Conservation (phyloP, 2,113 vertebrate genomes). For the Muntiacus reevesi region DNA sequence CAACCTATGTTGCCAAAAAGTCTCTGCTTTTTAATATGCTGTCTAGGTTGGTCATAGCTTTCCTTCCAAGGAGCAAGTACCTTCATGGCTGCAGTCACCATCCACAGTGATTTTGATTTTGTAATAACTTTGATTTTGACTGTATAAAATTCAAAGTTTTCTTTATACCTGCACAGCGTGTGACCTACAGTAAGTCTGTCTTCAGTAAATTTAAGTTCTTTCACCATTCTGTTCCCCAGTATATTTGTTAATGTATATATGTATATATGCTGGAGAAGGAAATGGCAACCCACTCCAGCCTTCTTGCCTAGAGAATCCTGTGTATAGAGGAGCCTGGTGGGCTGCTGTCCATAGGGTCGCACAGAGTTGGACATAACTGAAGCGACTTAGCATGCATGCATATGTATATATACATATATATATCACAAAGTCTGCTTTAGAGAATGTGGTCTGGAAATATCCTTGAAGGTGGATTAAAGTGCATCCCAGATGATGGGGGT, state of each 20-base stretch:
- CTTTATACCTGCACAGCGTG: background rate
- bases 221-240: background rate
- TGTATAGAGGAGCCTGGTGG: background rate
- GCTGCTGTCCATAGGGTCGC: background rate
- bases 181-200: background rate
- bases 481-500: background rate
- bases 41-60: background rate
- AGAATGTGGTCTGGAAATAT: background rate
- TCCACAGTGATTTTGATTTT: background rate
- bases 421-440: background rate
- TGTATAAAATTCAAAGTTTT: background rate
- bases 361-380: accelerated
- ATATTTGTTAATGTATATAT: background rate
- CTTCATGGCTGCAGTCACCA: background rate
- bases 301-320: background rate
- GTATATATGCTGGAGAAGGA: background rate
- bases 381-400: background rate
- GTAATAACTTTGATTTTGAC: background rate
- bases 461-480: background rate
- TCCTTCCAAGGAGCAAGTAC: background rate
- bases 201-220: background rate
- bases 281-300: background rate
- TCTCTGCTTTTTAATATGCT: background rate
- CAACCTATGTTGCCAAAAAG: background rate
- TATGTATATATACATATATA: too few species aligned